A percentile compares a stretch with the other conserved stretches of the same genome.
These are phyloP conservation scores for Sarcophaga carnaria DNA, from an alignment of 2,888 invertebrate species.

Conservation along the genomic window DNA sequence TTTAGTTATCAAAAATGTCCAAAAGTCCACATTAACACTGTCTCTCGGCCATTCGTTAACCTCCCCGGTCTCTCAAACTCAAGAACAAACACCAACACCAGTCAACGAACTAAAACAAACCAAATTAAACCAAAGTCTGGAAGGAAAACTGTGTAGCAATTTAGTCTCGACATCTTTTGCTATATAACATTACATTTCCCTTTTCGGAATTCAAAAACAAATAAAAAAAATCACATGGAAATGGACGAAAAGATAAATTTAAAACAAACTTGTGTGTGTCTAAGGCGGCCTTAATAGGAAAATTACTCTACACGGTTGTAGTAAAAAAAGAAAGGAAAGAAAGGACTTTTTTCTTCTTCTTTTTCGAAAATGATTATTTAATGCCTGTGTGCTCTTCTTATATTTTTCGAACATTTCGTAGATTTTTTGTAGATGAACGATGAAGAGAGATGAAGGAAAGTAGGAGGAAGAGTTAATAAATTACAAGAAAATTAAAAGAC, in stretches of 20 bases:
- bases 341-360: conserved; percentile 28
- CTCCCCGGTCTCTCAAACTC: too few species aligned
- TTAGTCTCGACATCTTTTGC: conserved; percentile 22
- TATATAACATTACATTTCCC: background rate
- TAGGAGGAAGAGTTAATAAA: conserved; percentile 27
- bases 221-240: background rate
- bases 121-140: background rate
- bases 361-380: conserved; percentile 21
- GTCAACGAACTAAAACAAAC: conserved; percentile 18
- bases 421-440: background rate
- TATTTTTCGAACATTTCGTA: background rate
- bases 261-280: conserved; percentile 50
- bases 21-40: background rate
- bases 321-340: background rate
- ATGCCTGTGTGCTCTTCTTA: background rate
- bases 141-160: conserved; percentile 18
- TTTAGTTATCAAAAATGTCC: conserved; percentile 54
- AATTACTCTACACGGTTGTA: conserved; percentile 33
- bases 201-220: background rate
- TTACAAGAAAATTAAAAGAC: conserved; percentile 68
- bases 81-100: conserved; percentile 8
- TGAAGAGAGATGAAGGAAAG: background rate
- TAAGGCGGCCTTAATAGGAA: conserved; percentile 40
- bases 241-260: conserved; percentile 27
- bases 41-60: background rate